These are phyloP conservation scores for Enteromius fasciolatus DNA, from an alignment of 2,797 vertebrate species.

Conservation along the genomic window DNA sequence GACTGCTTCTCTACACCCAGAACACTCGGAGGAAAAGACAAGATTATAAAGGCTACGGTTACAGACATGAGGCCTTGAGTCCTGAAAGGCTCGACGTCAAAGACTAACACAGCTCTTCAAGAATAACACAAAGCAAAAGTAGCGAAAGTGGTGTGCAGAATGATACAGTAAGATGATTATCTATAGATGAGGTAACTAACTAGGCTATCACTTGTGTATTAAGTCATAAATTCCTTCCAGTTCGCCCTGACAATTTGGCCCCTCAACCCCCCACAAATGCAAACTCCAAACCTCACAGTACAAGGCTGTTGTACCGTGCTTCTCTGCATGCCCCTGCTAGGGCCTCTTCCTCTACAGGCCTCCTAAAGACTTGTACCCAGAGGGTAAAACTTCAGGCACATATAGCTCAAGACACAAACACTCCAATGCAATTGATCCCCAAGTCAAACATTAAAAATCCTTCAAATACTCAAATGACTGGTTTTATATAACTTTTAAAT, in stretches of 20 bases:
- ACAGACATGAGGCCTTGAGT: background rate
- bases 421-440: too few species aligned
- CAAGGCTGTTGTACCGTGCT: conserved; percentile 34
- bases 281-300: conserved; percentile 22
- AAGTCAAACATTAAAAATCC: conserved; percentile 18
- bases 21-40: background rate
- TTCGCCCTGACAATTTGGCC: conserved; percentile 23
- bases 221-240: conserved; percentile 21
- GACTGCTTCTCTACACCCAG: background rate
- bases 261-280: conserved; percentile 10
- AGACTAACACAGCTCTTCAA: background rate
- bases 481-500: background rate
- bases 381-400: conserved; percentile 48
- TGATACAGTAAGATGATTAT: background rate
- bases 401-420: conserved; percentile 30
- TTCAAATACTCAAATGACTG: conserved; percentile 13
- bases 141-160: background rate
- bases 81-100: background rate
- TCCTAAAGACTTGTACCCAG: conserved; percentile 63
- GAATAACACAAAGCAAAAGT: background rate
- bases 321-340: conserved; percentile 56
- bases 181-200: background rate
- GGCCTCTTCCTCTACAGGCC: conserved; percentile 73
- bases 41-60: background rate
- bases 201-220: background rate